phyloP scores from a whole-genome alignment of 2,113 vertebrate genomes.

The Stigmatopora nigra region DNA sequence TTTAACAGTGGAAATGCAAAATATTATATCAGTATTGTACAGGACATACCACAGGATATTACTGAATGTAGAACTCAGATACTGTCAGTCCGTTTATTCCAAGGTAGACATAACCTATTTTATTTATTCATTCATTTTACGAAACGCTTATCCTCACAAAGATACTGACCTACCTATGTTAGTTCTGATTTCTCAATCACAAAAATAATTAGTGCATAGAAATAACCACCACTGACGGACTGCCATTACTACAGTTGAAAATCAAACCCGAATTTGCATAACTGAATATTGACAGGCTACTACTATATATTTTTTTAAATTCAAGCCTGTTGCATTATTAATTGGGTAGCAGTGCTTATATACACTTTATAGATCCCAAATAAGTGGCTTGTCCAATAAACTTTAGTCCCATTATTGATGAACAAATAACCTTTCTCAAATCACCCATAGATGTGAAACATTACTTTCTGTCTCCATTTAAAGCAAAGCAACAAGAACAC shows the following conservation, averaged over 20 bases:
- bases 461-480: conserved; percentile 19
- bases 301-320: too few species aligned
- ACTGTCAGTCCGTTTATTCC: not conserved
- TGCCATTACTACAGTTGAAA: not conserved
- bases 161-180: not conserved
- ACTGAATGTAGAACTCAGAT: not conserved
- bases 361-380: not conserved
- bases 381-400: not conserved
- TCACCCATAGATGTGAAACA: conserved; percentile 16
- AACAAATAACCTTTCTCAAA: conserved; percentile 9
- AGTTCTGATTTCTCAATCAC: not conserved
- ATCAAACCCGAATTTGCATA: too few species aligned
- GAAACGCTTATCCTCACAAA: too few species aligned
- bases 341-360: not conserved
- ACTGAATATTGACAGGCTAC: too few species aligned
- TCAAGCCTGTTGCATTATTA: too few species aligned
- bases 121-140: not conserved
- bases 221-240: not conserved
- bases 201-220: not conserved
- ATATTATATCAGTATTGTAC: conserved; percentile 1
- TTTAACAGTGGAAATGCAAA: not conserved
- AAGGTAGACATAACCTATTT: not conserved
- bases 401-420: not conserved
- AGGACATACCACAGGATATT: not conserved
- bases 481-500: conserved; percentile 28